Percentiles rank a stretch among this genome's conserved stretches.
Conservation (phyloP, 2,797 vertebrate species). For the Urophycis tenuis region DNA sequence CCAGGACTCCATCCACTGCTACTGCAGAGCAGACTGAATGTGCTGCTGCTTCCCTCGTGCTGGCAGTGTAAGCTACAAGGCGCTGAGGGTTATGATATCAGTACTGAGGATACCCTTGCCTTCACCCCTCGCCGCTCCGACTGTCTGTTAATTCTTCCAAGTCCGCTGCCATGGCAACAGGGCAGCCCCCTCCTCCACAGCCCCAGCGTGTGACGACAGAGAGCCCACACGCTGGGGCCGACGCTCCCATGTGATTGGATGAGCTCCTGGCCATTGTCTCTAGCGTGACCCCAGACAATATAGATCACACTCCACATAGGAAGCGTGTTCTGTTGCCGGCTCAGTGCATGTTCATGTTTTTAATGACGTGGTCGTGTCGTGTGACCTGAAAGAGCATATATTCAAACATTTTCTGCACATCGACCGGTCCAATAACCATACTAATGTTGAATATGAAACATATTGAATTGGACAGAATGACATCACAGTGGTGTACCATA, state of each 20-base stretch:
- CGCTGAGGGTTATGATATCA: neutral
- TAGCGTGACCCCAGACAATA: neutral
- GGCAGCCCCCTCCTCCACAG: slow-evolving; percentile 24
- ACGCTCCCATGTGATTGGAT: slow-evolving; percentile 31
- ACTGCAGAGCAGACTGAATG: neutral
- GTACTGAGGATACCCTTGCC: slow-evolving; percentile 9
- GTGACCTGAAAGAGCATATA: neutral
- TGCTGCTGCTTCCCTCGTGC: neutral
- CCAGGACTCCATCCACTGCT: too few species aligned
- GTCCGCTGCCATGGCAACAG: slow-evolving; percentile 61
- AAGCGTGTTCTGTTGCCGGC: neutral
- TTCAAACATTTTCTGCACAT: neutral
- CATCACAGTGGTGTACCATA: neutral
- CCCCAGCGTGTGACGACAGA: slow-evolving; percentile 22
- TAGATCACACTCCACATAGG: neutral
- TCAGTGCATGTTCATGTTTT: neutral
- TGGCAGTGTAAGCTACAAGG: neutral
- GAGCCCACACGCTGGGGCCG: slow-evolving; percentile 14
- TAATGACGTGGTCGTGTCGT: neutral
- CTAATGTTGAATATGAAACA: neutral
- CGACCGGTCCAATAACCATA: neutral
- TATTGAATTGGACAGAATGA: neutral
- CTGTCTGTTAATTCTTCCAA: slow-evolving; percentile 37
- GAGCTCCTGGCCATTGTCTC: neutral
- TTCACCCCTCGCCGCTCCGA: slow-evolving; percentile 22